Percentiles rank a stretch among this genome's conserved stretches.
These are phyloP conservation scores for Crepidodera aurea DNA, from an alignment of 2,888 invertebrate species.

Conservation along the genomic window DNA sequence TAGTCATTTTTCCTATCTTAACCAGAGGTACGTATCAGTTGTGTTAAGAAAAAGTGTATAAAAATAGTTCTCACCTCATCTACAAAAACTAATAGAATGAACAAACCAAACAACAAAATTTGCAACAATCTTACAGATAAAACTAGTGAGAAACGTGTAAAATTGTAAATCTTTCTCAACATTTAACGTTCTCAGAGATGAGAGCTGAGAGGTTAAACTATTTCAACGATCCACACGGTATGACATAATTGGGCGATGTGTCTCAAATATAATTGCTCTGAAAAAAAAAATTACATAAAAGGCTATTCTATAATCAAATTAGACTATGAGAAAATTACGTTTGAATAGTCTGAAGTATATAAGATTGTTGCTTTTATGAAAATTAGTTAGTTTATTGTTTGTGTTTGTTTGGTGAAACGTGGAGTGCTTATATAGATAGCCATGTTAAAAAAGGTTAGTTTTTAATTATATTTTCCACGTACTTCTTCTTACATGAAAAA, in stretches of 20 bases:
- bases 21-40: no score
- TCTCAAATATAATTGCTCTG: conserved; percentile 15
- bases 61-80: no score
- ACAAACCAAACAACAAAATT: not conserved
- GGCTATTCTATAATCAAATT: conserved; percentile 10
- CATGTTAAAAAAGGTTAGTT: conserved; percentile 19
- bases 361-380: conserved; percentile 13
- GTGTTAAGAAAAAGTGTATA: no score
- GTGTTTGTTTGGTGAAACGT: conserved; percentile 3
- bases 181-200: conserved; percentile 16
- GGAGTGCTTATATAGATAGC: not conserved
- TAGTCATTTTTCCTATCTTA: no score
- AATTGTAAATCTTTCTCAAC: conserved; percentile 17
- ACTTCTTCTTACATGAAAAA: no score
- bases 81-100: not conserved
- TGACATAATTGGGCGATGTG: conserved; percentile 5
- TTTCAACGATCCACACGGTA: conserved; percentile 1
- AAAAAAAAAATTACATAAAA: conserved; percentile 22
- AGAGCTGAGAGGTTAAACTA: not conserved
- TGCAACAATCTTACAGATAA: conserved; percentile 17
- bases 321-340: conserved; percentile 18
- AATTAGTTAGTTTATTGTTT: conserved; percentile 16
- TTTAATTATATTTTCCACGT: no score
- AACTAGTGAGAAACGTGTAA: conserved; percentile 17
- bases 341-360: conserved; percentile 19